phyloP scores from a whole-genome alignment of 1,140 invertebrate species.

The Monochamus saltuarius region DNA sequence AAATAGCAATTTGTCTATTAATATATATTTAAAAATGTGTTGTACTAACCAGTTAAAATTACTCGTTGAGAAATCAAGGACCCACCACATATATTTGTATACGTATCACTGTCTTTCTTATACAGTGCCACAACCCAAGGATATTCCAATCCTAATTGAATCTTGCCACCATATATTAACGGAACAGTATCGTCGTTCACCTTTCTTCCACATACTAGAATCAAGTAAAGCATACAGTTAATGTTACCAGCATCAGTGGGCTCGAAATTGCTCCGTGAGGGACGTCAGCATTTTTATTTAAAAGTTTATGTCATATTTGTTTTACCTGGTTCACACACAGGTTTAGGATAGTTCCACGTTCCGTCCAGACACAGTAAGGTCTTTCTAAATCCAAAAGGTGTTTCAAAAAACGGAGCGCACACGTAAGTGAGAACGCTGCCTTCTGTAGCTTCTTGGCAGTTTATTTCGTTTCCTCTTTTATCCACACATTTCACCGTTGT shows the following conservation, averaged over 20 bases:
- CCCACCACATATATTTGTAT: constrained; percentile 10
- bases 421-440: constrained; percentile 10
- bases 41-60: constrained; percentile 9
- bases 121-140: constrained; percentile 11
- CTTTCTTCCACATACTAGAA: constrained; percentile 14
- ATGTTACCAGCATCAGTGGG: no score
- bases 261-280: no score
- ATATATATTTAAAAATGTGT: background rate
- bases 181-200: constrained; percentile 1
- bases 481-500: constrained; percentile 6
- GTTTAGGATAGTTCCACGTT: constrained; percentile 1
- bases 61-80: constrained; percentile 3
- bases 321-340: constrained; percentile 11
- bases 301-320: no score
- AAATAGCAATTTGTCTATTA: background rate
- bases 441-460: constrained; percentile 9
- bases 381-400: background rate
- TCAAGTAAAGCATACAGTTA: no score
- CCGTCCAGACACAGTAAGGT: background rate
- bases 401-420: constrained; percentile 2
- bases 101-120: background rate
- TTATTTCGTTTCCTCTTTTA: background rate
- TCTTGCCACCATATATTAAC: constrained; percentile 3
- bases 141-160: constrained; percentile 5
- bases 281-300: no score